Percentiles rank a stretch among this genome's conserved stretches.
These are phyloP conservation scores for Sarcophaga rosellei DNA, from an alignment of 2,888 invertebrate species.

Conservation along the genomic window DNA sequence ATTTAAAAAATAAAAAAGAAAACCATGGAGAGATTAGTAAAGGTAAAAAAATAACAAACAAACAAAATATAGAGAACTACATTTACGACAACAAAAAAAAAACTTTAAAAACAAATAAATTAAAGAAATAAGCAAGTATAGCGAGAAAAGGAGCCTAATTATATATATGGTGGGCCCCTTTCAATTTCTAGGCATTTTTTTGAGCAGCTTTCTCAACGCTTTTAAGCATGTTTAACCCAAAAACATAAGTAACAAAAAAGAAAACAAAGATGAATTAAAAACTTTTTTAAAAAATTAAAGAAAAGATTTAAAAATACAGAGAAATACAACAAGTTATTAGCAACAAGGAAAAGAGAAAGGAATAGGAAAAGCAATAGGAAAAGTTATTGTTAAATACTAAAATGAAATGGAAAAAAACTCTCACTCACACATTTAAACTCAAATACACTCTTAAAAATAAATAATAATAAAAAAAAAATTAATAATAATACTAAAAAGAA, in stretches of 20 bases:
- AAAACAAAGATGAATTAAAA: slow-evolving; percentile 5
- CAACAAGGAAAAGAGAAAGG: slow-evolving; percentile 5
- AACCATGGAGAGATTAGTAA: slow-evolving; percentile 63
- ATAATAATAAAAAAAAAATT: neutral
- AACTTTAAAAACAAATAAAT: neutral
- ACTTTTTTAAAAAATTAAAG: neutral
- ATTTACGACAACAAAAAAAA: slow-evolving; percentile 2
- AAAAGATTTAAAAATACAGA: slow-evolving; percentile 6
- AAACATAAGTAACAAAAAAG: neutral
- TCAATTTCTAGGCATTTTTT: slow-evolving; percentile 49
- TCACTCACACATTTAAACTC: neutral
- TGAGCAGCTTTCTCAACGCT: slow-evolving; percentile 64
- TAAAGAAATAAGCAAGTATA: neutral
- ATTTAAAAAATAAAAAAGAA: slow-evolving; percentile 52
- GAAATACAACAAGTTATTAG: no score
- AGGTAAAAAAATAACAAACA: slow-evolving; percentile 37
- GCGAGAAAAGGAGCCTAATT: neutral
- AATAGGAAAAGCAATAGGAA: neutral
- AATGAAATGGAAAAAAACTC: neutral
- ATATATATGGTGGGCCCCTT: neutral
- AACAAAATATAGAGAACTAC: neutral
- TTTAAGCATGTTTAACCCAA: slow-evolving; percentile 52
- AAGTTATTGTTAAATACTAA: neutral
- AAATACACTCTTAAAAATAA: neutral
- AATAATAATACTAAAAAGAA: neutral